These are phyloP conservation scores for Melitaea athalia DNA, from an alignment of 2,888 invertebrate species.

Conservation along the genomic window DNA sequence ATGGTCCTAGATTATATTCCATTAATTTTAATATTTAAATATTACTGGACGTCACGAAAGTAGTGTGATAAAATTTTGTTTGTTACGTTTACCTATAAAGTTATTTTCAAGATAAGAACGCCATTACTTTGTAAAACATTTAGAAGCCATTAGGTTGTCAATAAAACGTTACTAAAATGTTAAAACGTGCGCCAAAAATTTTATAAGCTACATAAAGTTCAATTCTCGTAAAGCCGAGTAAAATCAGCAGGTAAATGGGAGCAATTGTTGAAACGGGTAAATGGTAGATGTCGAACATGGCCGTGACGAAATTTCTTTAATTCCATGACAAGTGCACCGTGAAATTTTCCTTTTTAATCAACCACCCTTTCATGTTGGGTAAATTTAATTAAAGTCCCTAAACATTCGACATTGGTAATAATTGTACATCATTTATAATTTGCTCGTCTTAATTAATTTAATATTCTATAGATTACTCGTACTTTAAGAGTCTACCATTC, in stretches of 20 bases:
- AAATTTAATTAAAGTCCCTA: constrained; percentile 70
- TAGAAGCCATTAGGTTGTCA: background rate
- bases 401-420: constrained; percentile 72
- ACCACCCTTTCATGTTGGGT: constrained; percentile 47
- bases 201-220: constrained; percentile 4
- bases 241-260: constrained; percentile 13
- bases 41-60: too few species aligned
- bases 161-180: background rate
- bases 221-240: constrained; percentile 12
- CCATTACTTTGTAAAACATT: background rate
- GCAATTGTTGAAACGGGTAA: constrained; percentile 16
- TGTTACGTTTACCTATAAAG: too few species aligned
- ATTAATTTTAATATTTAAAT: too few species aligned
- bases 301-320: constrained; percentile 57
- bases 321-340: constrained; percentile 45
- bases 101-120: too few species aligned
- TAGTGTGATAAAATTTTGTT: too few species aligned
- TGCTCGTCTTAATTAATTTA: background rate
- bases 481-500: background rate
- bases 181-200: background rate
- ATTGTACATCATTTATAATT: constrained; percentile 39
- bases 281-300: constrained; percentile 40
- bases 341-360: constrained; percentile 62
- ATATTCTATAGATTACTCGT: background rate
- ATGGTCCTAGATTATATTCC: too few species aligned